A percentile compares a stretch with the other conserved stretches of the same genome.
These are phyloP conservation scores for Selene dorsalis DNA, from an alignment of 2,797 vertebrate species.

Conservation along the genomic window DNA sequence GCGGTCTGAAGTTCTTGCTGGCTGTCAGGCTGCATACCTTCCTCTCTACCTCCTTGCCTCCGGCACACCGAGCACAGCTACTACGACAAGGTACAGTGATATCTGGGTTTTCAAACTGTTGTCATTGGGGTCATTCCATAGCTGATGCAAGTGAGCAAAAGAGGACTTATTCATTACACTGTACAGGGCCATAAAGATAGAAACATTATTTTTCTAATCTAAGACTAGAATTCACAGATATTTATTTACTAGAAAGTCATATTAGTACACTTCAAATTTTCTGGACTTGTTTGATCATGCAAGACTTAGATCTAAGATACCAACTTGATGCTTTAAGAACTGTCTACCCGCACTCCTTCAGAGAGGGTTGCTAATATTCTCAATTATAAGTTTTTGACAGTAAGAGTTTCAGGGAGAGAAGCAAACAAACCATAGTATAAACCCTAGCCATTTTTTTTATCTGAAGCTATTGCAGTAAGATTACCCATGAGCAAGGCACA, in stretches of 20 bases:
- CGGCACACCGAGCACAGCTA: constrained; percentile 91
- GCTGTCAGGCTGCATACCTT: constrained; percentile 96
- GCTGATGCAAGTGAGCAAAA: not conserved
- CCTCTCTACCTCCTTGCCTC: constrained; percentile 93
- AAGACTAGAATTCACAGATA: not conserved
- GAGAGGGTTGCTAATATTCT: constrained; percentile 9
- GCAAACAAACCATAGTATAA: constrained; percentile 12
- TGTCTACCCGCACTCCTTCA: not conserved
- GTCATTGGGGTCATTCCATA: not conserved
- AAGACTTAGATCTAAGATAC: not conserved
- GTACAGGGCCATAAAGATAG: not conserved
- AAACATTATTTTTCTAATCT: not conserved
- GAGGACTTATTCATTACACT: not conserved
- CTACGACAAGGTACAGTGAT: constrained; percentile 90
- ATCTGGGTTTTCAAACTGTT: not conserved
- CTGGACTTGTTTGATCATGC: not conserved
- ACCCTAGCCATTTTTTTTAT: constrained; percentile 22
- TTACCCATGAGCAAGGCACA: constrained; percentile 19
- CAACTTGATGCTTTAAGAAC: not conserved
- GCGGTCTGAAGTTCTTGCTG: constrained; percentile 95
- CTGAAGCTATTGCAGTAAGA: constrained; percentile 29
- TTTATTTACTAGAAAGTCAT: not conserved
- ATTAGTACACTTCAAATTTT: not conserved
- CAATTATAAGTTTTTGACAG: constrained; percentile 23
- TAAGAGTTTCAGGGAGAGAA: constrained; percentile 30